Base-by-base conservation (phyloP, 2,113 vertebrate genomes). In the Pituophis catenifer region DNA sequence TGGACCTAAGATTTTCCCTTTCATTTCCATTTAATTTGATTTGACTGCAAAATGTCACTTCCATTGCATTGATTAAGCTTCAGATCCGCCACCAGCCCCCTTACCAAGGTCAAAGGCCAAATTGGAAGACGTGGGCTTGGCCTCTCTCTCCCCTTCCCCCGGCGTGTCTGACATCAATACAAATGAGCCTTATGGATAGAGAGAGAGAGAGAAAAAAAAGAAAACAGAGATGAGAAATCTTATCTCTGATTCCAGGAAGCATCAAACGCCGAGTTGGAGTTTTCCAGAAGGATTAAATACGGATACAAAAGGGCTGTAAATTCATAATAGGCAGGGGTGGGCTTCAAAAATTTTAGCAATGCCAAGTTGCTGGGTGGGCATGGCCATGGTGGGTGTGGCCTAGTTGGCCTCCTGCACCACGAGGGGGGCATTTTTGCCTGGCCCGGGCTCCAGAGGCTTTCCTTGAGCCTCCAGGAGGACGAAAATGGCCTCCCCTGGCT, bases 1-100 rank as follows among this genome's bases (percentile, higher is more conserved):
- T 97, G 97, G 97, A 97, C 98, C 98, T 98, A 97, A 97, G 97
- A 98, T 98, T 98, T 97, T 5, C 26, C 97, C 97, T 98, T 98
- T 98, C 97, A 97, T 99, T 98, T 98, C 98, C 98, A 98, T 98
- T 98, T 99, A 99, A 99, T 99, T 99, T 98, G 98, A 99, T 99
- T 99, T 98, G 98, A 98, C 98, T 98, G 98, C 96, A 96, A 98
- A 99, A 99, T 98, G 98, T 98, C 98, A 98, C 98, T 99, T 98
- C 98, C 97, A 97, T 97, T 97, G 98, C 98, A 99, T 98, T 98
- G 99, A 99, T 99, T 98, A 98, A 98, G 98, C 98, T 97, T 98
- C 98, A 97, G 91, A 97, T 97, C 90, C 97, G 97, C 98, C 97
- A 98, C 98, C 95, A 98, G 96, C 96, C 96, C 97, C 97, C 97